Base-by-base conservation (phyloP, 2,888 invertebrate species). In the Nomada hirtipes region DNA sequence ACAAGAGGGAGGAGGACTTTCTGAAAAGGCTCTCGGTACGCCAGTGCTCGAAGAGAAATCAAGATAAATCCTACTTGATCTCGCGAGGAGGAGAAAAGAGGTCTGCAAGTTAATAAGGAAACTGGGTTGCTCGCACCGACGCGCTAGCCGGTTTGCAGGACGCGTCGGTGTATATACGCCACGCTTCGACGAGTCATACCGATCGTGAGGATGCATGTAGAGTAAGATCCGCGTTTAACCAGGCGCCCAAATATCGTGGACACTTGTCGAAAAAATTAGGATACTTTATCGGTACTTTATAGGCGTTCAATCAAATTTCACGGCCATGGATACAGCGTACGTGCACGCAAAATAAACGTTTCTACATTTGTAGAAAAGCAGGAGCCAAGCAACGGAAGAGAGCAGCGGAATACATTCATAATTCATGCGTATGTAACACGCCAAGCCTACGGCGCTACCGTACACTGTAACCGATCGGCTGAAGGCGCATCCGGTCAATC, bases 101-200 rank as follows among this genome's bases (percentile, higher is more conserved):
- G 79, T 75, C 67, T 70, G 69, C 63, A 36, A 83, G 80, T 84
- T 89, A 90, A 89, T 82, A 86, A 88, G 90, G 89, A 89, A 90
- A 90, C 89, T 90, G 84, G 90, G 90, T 90, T 89, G 89, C 83
- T 75, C 57, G 78, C 79, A 74, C 61, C 79, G 81, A 77, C 86
- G 76, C 78, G 77, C 83, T 85, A 83, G 86, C 85, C 85, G 85
- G 86, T 83, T 86, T 86, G 78, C 86, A 75, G 78, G 82, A 83
- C 79, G 82, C 79, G 83, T 76, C 76, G 78, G 79, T 83, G 83
- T 82, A 81, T 57, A 47, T 26, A 57, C 63, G 64, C 42, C 42
- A 64, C 53, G 70, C 74, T 74, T 70, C 61, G 64, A 26, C 52
- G 61, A 64, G 42, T 23, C 55, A 44, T 64, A 67, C 80, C 76